These are phyloP conservation scores for Drosophila elegans DNA, from an alignment of 1,140 invertebrate species.

Conservation along the genomic window DNA sequence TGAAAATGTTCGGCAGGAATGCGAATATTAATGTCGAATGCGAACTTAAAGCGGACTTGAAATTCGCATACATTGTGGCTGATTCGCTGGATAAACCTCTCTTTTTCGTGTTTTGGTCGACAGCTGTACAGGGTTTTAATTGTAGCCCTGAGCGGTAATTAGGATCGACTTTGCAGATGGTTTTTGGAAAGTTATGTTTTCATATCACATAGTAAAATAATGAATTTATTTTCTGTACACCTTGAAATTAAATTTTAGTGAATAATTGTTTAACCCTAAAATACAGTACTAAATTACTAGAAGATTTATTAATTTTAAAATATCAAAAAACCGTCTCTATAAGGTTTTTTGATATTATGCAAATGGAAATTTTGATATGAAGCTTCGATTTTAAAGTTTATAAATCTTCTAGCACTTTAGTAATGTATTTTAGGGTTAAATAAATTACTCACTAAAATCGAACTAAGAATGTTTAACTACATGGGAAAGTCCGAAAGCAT, in stretches of 20 bases:
- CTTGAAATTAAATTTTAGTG: too few relatives aligned
- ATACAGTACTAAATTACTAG: too few relatives aligned
- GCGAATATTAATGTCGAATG: slow-evolving; percentile 63
- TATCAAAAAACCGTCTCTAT: too few relatives aligned
- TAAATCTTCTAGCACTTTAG: not conserved
- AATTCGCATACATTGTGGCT: slow-evolving; percentile 16
- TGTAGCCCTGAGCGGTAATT: not conserved
- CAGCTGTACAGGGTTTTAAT: slow-evolving; percentile 28
- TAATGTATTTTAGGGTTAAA: not conserved
- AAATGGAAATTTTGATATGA: too few relatives aligned
- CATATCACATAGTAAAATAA: too few relatives aligned
- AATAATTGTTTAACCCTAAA: too few relatives aligned
- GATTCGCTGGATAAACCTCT: slow-evolving; percentile 21
- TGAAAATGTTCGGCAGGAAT: slow-evolving; percentile 49
- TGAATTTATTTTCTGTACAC: too few relatives aligned
- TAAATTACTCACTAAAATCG: not conserved
- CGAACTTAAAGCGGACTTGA: slow-evolving; percentile 18
- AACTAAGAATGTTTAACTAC: not conserved
- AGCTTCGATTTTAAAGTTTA: too few relatives aligned
- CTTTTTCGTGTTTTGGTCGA: not conserved
- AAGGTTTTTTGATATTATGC: too few relatives aligned
- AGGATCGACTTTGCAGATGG: too few relatives aligned
- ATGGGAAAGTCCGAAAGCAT: not conserved
- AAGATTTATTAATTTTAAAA: too few relatives aligned
- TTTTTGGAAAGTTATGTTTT: too few relatives aligned